Evolutionary conservation across 2,113 vertebrate genomes (phyloP).

Genomic region (Haemorhous mexicanus): DNA sequence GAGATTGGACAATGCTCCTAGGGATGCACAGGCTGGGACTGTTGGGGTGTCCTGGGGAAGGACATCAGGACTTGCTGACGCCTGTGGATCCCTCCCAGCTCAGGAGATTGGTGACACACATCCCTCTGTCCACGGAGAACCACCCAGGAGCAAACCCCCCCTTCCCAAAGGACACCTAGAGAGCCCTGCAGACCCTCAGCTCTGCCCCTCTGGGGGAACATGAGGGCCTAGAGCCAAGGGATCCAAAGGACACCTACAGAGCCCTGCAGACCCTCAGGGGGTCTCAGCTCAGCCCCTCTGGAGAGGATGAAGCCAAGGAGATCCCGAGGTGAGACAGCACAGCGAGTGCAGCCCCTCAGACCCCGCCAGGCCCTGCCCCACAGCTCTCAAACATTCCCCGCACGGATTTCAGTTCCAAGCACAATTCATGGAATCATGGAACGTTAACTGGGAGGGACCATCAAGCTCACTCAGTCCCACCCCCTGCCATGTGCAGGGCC

Average conservation of each 20-base stretch:
- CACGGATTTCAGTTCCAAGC: too few relatives aligned
- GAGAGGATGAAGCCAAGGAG: background rate
- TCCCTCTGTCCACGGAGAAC: background rate
- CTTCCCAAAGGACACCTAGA: background rate
- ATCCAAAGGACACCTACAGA: fast-evolving
- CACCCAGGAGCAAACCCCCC: background rate
- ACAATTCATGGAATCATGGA: background rate
- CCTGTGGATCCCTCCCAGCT: background rate
- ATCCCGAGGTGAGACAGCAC: background rate
- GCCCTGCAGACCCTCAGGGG: background rate
- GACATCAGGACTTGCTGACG: background rate
- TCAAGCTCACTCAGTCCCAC: background rate
- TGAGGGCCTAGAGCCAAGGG: background rate
- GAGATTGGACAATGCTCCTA: fast-evolving
- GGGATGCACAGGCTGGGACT: background rate
- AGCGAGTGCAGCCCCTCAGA: background rate
- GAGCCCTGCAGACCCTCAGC: too few relatives aligned
- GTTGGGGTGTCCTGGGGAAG: background rate
- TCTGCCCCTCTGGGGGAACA: too few relatives aligned
- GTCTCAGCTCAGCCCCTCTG: background rate
- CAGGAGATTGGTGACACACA: background rate
- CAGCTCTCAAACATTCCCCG: background rate
- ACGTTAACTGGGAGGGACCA: background rate
- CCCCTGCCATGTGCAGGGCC: background rate
- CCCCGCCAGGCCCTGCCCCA: background rate